These are phyloP conservation scores for Sussaba pulchella DNA, from an alignment of 2,888 invertebrate species.

Conservation along the genomic window DNA sequence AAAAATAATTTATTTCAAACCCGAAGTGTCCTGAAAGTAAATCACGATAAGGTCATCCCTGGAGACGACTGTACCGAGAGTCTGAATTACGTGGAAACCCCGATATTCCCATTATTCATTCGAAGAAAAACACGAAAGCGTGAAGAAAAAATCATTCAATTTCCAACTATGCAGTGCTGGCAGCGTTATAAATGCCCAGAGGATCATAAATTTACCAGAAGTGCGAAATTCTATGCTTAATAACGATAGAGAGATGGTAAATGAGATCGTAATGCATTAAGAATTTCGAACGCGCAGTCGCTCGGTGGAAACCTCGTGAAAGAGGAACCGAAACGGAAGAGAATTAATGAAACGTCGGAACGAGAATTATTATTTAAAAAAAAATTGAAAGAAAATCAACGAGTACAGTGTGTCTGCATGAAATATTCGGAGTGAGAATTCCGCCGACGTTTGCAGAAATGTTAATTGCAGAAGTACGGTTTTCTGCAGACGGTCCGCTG, in stretches of 20 bases:
- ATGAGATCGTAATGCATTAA: slow-evolving; percentile 13
- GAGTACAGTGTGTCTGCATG: background rate
- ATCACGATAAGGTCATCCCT: slow-evolving; percentile 29
- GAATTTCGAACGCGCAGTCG: background rate
- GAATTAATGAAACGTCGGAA: background rate
- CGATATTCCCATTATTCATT: slow-evolving; percentile 19
- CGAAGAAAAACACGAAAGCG: slow-evolving; percentile 4
- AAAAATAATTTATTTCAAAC: slow-evolving; percentile 15
- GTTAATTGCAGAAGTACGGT: slow-evolving; percentile 31
- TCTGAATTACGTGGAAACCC: slow-evolving; percentile 31
- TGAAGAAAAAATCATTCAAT: slow-evolving; percentile 8
- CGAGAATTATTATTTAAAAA: background rate
- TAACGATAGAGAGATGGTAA: background rate
- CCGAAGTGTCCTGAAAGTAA: slow-evolving; percentile 45
- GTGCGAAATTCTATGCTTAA: slow-evolving; percentile 1
- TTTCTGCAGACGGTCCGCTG: background rate
- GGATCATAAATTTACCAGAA: background rate
- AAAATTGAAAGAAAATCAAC: background rate
- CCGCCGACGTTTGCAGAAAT: slow-evolving; percentile 24
- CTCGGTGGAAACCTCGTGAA: background rate
- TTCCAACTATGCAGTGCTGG: background rate
- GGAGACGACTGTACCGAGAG: slow-evolving; percentile 17
- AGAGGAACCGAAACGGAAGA: background rate
- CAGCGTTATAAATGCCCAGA: background rate
- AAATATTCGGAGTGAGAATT: slow-evolving; percentile 17